Percentiles rank a stretch among this genome's conserved stretches.
Evolutionary conservation across 2,797 vertebrate genomes (phyloP).

Genomic region (Melanotaenia parkinsoni): DNA sequence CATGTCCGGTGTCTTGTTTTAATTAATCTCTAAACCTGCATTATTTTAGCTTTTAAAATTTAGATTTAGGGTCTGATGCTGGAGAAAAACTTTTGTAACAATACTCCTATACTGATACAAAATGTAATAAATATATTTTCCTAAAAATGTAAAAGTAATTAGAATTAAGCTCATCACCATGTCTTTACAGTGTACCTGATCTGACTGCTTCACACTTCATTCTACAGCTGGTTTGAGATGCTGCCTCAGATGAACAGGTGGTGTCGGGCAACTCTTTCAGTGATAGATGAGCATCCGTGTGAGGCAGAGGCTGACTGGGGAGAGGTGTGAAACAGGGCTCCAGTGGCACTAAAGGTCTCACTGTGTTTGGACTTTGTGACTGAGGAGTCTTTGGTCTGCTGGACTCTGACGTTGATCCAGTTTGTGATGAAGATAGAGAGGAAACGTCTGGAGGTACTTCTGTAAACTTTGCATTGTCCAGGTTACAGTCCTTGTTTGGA

Average conservation of each 20-base stretch:
- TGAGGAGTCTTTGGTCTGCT: conserved; percentile 29
- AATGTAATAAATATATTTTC: background rate
- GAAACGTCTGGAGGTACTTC: conserved; percentile 13
- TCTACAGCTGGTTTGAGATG: background rate
- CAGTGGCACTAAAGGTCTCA: background rate
- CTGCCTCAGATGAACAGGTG: background rate
- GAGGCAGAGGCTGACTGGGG: background rate
- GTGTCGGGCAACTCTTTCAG: background rate
- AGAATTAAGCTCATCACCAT: background rate
- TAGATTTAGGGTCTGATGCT: too few species aligned
- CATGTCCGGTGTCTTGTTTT: background rate
- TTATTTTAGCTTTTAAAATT: background rate
- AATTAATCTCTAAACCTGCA: background rate
- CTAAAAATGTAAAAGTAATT: background rate
- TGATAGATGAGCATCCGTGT: background rate
- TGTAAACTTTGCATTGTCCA: conserved; percentile 10
- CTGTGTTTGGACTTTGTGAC: conserved; percentile 1
- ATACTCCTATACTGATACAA: background rate
- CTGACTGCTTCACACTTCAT: conserved; percentile 9
- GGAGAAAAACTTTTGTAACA: background rate
- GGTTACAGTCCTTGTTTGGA: conserved; percentile 11
- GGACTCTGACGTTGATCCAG: conserved; percentile 1
- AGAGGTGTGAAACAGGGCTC: background rate
- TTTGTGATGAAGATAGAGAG: conserved; percentile 12
- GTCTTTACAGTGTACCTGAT: conserved; percentile 56